phyloP scores from a whole-genome alignment of 2,797 vertebrate genomes.

The Halcyon smyrnensis region DNA sequence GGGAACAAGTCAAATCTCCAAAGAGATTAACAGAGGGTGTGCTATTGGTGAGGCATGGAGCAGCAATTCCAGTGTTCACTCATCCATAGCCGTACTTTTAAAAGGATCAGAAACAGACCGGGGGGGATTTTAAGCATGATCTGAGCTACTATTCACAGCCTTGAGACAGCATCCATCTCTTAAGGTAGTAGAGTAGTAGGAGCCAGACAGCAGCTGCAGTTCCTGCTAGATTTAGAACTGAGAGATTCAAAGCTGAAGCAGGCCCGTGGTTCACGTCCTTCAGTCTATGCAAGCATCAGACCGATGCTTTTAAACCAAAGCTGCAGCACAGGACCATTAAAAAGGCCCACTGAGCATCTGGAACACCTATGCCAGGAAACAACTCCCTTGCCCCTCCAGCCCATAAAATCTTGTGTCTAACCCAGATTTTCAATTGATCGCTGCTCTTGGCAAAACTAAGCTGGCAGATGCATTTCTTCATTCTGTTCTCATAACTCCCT shows the following conservation, averaged over 20 bases:
- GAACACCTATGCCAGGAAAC: background rate
- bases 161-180: background rate
- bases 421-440: background rate
- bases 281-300: background rate
- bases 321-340: background rate
- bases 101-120: background rate
- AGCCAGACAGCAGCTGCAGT: background rate
- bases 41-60: background rate
- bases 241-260: background rate
- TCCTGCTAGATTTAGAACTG: background rate
- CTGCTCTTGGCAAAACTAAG: background rate
- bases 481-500: fast-evolving
- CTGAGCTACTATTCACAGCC: background rate
- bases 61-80: background rate
- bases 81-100: background rate
- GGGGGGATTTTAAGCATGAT: background rate
- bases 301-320: background rate
- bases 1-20: background rate
- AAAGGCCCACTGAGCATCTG: background rate
- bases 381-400: background rate
- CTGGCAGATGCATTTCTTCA: background rate
- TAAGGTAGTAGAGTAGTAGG: background rate
- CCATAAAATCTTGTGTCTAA: background rate
- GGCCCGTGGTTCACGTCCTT: background rate
- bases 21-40: background rate